Evolutionary conservation across 2,113 vertebrate species (phyloP), one percentile per base, ranked within the genome.

Genomic region (Halichoerus grypus): DNA sequence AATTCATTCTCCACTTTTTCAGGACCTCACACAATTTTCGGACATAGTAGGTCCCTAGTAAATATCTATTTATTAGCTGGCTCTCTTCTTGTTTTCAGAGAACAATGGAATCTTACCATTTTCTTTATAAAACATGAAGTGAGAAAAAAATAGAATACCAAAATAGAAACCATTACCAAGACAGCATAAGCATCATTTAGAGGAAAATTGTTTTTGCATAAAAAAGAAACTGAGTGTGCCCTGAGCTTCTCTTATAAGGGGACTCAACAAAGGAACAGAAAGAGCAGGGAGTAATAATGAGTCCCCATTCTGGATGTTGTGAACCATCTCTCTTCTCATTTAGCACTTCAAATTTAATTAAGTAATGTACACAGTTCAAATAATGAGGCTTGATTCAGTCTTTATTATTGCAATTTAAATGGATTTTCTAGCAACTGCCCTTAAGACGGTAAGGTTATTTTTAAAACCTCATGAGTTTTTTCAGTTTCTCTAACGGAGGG

Each of bases 271-370:
- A 97, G 91, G 87, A 97, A 97, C 15, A 77, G 95, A 95, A 88
- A 81, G 95, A 97, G 80, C 95, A 89, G 94, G 92, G 94, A 97
- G 65, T 4, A 91, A 91, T 76, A 97, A 98, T 94, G 69, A 96
- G 59, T 83, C 94, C 94, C 94, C 95, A 55, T 79, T 55, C 33
- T 1, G 1, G 85, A 39, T 71, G 93, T 49, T 53, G 49, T 97
- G 98, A 98, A 98, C 98, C 98, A 98, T 97, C 80, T 83, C 97
- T 77, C 39, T 88, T 98, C 97, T 98, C 95, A 53, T 98, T 98
- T 98, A 91, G 95, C 59, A 69, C 69, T 97, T 98, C 90, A 86
- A 96, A 93, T 97, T 98, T 98, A 98, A 99, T 98, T 97, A 98
- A 98, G 95, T 95, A 96, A 97, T 97, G 76, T 93, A 96, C 95